Evolutionary conservation across 2,888 invertebrate genomes (phyloP).

Genomic region (Tinea pellionella): DNA sequence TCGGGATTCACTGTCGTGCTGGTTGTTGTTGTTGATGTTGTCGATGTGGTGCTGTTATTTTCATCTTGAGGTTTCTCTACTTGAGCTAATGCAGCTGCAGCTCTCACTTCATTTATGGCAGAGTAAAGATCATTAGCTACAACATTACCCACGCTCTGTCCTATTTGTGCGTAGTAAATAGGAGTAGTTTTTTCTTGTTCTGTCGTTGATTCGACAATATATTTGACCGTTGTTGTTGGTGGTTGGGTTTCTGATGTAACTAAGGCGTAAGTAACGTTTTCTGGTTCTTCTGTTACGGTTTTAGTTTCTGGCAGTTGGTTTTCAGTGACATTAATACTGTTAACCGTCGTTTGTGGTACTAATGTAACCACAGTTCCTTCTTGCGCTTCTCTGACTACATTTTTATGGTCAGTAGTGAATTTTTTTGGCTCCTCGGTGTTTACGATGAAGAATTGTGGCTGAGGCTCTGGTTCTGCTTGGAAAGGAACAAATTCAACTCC

Average conservation of each 20-base stretch:
- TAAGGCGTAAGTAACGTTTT: constrained; percentile 18
- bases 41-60: constrained; percentile 24
- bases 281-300: constrained; percentile 25
- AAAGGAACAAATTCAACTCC: constrained; percentile 57
- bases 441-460: constrained; percentile 18
- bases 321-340: constrained; percentile 35
- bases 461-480: constrained; percentile 28
- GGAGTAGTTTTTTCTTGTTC: constrained; percentile 39
- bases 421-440: constrained; percentile 14
- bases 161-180: constrained; percentile 60
- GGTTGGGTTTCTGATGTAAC: constrained; percentile 35
- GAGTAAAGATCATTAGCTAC: constrained; percentile 64
- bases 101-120: constrained; percentile 72
- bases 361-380: constrained; percentile 41
- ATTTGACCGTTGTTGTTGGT: constrained; percentile 41
- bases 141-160: constrained; percentile 44
- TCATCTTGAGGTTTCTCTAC: constrained; percentile 63
- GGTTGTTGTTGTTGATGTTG: constrained; percentile 19
- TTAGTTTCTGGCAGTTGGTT: constrained; percentile 29
- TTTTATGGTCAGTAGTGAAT: constrained; percentile 35
- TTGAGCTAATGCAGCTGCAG: constrained; percentile 70
- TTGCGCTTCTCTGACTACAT: constrained; percentile 48
- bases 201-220: constrained; percentile 32
- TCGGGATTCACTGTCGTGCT: constrained; percentile 30
- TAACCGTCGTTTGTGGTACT: constrained; percentile 37